Conservation (phyloP, 2,888 invertebrate genomes). For the Agrilus cyanescens region DNA sequence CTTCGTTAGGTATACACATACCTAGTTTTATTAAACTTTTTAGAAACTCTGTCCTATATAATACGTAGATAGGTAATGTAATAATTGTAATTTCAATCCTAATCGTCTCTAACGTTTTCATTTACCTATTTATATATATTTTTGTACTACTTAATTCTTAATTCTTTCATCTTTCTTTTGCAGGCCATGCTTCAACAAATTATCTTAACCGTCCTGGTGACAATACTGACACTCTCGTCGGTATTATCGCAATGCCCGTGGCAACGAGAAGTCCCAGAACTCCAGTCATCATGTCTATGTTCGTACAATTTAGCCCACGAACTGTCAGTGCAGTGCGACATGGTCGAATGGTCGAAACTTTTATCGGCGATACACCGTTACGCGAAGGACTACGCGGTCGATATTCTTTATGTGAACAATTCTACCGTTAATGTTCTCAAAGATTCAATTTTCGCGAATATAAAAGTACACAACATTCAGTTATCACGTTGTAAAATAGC, state of each 20-base stretch:
- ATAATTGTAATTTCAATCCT: too few species aligned
- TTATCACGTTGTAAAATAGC: conserved; percentile 71
- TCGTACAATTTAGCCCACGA: conserved; percentile 76
- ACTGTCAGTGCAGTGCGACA: conserved; percentile 81
- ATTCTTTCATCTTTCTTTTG: conserved; percentile 15
- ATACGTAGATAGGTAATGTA: too few species aligned
- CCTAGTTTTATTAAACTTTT: too few species aligned
- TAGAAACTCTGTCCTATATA: too few species aligned
- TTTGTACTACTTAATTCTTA: too few species aligned
- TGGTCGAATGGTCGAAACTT: conserved; percentile 70
- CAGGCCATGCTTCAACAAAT: conserved; percentile 31
- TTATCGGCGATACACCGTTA: conserved; percentile 60
- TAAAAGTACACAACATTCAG: conserved; percentile 71
- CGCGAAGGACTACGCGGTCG: conserved; percentile 56
- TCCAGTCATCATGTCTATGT: conserved; percentile 78
- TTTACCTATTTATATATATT: too few species aligned
- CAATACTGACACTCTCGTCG: conserved; percentile 18
- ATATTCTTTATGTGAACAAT: conserved; percentile 81
- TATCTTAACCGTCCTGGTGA: conserved; percentile 21
- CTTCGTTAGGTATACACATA: too few species aligned
- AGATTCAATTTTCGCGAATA: conserved; percentile 54
- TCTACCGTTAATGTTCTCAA: conserved; percentile 60
- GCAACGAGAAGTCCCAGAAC: conserved; percentile 59
- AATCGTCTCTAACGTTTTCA: too few species aligned
- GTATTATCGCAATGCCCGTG: conserved; percentile 69